phyloP scores from a whole-genome alignment of 2,113 vertebrate genomes.

The Speoplatyrhinus poulsoni region DNA sequence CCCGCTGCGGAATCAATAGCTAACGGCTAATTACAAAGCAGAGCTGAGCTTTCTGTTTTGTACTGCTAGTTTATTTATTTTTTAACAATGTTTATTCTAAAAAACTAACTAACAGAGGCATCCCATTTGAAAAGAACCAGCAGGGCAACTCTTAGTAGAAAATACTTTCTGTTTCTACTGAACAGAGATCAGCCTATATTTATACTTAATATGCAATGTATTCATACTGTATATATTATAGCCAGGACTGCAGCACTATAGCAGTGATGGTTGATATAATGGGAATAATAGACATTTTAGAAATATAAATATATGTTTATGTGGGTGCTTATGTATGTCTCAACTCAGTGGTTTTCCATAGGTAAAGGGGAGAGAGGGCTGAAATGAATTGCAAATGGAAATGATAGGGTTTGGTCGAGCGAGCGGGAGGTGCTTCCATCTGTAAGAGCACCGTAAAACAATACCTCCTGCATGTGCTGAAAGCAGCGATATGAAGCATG shows the following conservation, averaged over 20 bases:
- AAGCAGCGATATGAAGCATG: slow-evolving; percentile 67
- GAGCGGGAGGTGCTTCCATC: slow-evolving; percentile 54
- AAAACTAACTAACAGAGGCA: neutral
- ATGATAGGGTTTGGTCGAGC: slow-evolving; percentile 45
- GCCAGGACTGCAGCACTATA: no score
- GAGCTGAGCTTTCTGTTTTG: slow-evolving; percentile 21
- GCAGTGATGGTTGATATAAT: no score
- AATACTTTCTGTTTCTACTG: no score
- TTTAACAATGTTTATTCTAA: neutral
- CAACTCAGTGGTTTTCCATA: slow-evolving; percentile 2
- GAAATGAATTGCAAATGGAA: slow-evolving; percentile 66
- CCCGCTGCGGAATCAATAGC: slow-evolving; percentile 30
- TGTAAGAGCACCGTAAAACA: slow-evolving; percentile 66
- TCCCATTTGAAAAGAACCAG: no score
- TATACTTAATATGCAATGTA: no score
- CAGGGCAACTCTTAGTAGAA: no score
- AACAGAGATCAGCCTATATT: no score
- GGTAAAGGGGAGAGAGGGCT: slow-evolving; percentile 38
- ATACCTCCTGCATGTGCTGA: slow-evolving; percentile 65
- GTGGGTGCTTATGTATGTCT: slow-evolving; percentile 10
- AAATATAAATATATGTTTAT: neutral
- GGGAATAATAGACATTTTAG: no score
- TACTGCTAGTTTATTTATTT: slow-evolving; percentile 12
- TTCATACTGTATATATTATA: no score
- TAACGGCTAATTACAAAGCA: slow-evolving; percentile 27